phyloP scores from a whole-genome alignment of 2,797 vertebrate species.

The Takifugu ocellatus region DNA sequence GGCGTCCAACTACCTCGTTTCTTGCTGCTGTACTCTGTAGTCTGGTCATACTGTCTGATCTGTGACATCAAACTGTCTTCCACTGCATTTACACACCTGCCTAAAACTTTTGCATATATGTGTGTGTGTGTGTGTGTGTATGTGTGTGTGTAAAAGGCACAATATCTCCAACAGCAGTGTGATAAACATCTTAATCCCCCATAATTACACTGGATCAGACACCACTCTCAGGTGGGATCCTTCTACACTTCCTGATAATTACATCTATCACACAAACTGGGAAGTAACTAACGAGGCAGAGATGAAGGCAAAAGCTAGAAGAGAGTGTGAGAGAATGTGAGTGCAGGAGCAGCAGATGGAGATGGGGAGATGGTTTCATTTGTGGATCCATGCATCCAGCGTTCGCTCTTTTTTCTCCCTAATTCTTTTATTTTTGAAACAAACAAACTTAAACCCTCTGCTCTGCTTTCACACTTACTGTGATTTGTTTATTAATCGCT shows the following conservation, averaged over 20 bases:
- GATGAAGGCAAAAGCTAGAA: not conserved
- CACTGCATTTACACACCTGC: no score
- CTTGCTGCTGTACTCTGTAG: no score
- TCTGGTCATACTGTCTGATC: no score
- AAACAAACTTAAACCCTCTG: not conserved
- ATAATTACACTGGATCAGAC: conserved; percentile 57
- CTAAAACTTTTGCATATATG: not conserved
- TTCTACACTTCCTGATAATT: conserved; percentile 53
- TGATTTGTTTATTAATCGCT: no score
- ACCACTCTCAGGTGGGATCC: conserved; percentile 57
- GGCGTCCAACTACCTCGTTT: no score
- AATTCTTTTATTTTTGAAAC: not conserved
- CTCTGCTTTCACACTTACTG: not conserved
- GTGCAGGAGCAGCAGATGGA: not conserved
- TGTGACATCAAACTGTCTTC: no score
- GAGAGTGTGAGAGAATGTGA: not conserved
- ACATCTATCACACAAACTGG: conserved; percentile 52
- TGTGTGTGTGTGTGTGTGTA: not conserved
- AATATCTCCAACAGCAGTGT: conserved; percentile 43
- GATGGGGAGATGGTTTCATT: no score
- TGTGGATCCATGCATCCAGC: no score
- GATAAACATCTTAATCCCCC: conserved; percentile 68
- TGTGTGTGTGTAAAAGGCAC: conserved; percentile 5
- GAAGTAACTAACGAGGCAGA: no score
- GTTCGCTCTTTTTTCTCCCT: not conserved